Base-by-base conservation (phyloP, 2,113 vertebrate genomes). In the Marmota flaviventris region DNA sequence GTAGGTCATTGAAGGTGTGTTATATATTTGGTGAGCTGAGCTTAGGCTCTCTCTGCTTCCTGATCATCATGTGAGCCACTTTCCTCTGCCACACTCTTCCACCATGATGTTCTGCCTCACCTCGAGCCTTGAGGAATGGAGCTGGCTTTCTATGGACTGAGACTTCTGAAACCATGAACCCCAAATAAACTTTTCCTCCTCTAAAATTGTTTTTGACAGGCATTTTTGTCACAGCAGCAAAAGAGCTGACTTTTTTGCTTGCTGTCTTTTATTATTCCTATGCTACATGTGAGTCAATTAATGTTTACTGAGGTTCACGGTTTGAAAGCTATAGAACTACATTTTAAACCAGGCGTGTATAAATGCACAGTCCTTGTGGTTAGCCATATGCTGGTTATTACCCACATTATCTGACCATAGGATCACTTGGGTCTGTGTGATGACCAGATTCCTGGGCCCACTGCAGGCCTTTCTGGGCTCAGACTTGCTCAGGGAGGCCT, bases 331-430 rank as follows among this genome's bases (percentile, higher is more conserved):
- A 83, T 14, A 4, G 9, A 77, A 29, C n/a, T 42, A 53, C n/a
- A n/a, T 79, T 61, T 84, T 94, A 53, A 81, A 48, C 65, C 32
- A 72, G n/a, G n/a, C 63, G 48, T 70, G 34, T 29, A 37, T 42
- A 56, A 3, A 18, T 5, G 6, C 17, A 16, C 12, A 65, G 20
- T 3, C 6, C 16, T 37, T 10, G 5, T 0, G 22, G 34, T 29
- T 34, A 69, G 56, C 29, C 2, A 37, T 37, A 92, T 79, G 45
- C 13, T 18, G 10, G 29, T n/a, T 61, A 79, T 25, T 45, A 53
- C 2, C 17, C 2, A 85, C 58, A 18, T 92, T 37, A 75, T 13
- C n/a, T 29, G 37, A 75, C 45, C 14, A 10, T 42, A 72, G 77
- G 90, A 69, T 22, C 29, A 65, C 11, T 3, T 56, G 32, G 70